Percentiles rank a stretch among this genome's conserved stretches.
Conservation (phyloP, 1,140 invertebrate species). For the Riptortus pedestris region DNA sequence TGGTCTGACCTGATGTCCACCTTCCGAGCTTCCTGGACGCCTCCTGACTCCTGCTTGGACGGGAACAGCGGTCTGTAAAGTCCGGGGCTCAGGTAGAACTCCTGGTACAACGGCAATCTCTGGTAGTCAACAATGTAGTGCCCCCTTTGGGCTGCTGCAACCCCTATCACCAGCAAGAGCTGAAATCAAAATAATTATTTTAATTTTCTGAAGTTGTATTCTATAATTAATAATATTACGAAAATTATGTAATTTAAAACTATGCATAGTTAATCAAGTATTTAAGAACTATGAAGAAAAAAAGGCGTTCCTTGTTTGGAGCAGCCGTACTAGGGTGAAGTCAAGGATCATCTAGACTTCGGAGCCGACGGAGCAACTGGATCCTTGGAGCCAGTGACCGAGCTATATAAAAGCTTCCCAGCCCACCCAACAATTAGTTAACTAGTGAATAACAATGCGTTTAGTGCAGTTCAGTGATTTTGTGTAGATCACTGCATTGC, state of each 20-base stretch:
- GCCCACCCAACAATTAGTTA: too few relatives aligned
- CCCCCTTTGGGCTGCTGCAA: slow-evolving; percentile 5
- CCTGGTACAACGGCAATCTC: slow-evolving; percentile 18
- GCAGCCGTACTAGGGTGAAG: too few relatives aligned
- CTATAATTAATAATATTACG: not conserved
- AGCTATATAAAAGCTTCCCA: too few relatives aligned
- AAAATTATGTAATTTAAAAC: not conserved
- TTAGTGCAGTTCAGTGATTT: too few relatives aligned
- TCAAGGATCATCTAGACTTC: too few relatives aligned
- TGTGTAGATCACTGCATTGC: too few relatives aligned
- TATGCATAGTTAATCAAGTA: too few relatives aligned
- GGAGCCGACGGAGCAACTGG: too few relatives aligned
- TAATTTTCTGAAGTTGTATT: not conserved
- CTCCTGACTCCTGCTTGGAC: not conserved
- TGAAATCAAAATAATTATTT: not conserved
- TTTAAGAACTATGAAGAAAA: not conserved
- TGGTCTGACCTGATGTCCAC: too few relatives aligned
- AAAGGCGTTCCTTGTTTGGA: not conserved
- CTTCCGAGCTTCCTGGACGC: not conserved
- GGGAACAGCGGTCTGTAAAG: slow-evolving; percentile 12
- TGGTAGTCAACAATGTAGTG: slow-evolving; percentile 20
- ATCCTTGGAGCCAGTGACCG: too few relatives aligned
- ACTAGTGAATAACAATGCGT: too few relatives aligned
- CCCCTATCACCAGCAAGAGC: not conserved
- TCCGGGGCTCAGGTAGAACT: slow-evolving; percentile 13